Base-by-base conservation (phyloP, 2,113 vertebrate genomes). In the Phoenicopterus ruber region DNA sequence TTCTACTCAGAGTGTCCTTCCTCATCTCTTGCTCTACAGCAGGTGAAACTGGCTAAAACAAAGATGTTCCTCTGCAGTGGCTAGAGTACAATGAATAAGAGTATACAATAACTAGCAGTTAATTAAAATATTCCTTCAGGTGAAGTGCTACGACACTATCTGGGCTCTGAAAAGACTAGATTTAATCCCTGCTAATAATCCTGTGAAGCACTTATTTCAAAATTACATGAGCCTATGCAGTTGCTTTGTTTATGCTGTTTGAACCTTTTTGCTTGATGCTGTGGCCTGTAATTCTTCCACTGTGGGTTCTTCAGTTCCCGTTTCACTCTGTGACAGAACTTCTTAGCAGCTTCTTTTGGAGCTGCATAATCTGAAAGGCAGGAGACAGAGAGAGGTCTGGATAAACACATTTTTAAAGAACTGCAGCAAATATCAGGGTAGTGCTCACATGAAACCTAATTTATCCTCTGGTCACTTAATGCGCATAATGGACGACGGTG, bases 381-480 rank as follows among this genome's bases (percentile, higher is more conserved):
- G 21, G 25, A 29, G 73, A 49, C 10, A 19, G 3, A 7, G n/a
- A 62, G 17, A 10, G n/a, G n/a, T 67, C 47, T 79, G 34, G 21
- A 67, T 54, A 89, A 93, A 81, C 22, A 61, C 5, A 8, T 57
- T 38, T 83, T 84, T 82, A 24, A 6, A 58, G 31, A 81, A 82
- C 36, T 57, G 47, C 15, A 87, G 47, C 85, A 86, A 83, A 66
- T 65, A 78, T 10, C 66, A 58, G n/a, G 1, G 46, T 40, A 73
- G 50, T 47, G 59, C 15, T 86, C n/a, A 59, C 38, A 50, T 16
- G 22, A 82, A 88, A 76, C 31, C 46, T 83, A 66, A 70, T 82
- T 94, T 89, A 67, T 69, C 49, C 70, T 80, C 71, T 82, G 66
- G 77, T 94, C 93, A 87, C 57, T 92, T 61, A 55, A 46, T 32